Conservation (phyloP, 2,888 invertebrate genomes). For the Trilocha varians region DNA sequence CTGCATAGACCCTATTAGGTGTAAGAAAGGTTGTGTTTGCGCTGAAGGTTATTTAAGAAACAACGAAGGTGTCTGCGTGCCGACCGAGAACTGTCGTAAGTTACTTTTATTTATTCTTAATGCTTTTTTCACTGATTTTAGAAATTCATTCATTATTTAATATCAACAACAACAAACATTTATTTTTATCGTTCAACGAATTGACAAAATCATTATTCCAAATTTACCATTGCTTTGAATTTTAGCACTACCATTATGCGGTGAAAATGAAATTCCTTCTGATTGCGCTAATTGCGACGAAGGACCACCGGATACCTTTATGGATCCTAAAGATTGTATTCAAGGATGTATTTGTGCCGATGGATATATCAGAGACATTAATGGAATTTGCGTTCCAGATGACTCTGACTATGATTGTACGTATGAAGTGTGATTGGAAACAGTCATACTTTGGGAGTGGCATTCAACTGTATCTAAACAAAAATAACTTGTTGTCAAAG, state of each 20-base stretch:
- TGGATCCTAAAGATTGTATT: slow-evolving; percentile 2
- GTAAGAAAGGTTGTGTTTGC: slow-evolving; percentile 11
- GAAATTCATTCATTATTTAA: too few relatives aligned
- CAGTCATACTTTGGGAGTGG: too few relatives aligned
- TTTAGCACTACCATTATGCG: slow-evolving; percentile 6
- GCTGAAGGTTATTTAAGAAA: slow-evolving; percentile 5
- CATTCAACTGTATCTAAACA: too few relatives aligned
- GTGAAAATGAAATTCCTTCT: slow-evolving; percentile 2
- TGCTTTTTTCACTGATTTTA: too few relatives aligned
- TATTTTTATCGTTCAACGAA: too few relatives aligned
- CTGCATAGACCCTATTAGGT: slow-evolving; percentile 21
- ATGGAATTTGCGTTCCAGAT: slow-evolving; percentile 3
- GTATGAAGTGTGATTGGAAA: neutral
- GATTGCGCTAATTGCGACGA: slow-evolving; percentile 3
- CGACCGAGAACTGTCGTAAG: slow-evolving; percentile 25
- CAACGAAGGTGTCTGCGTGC: slow-evolving; percentile 23
- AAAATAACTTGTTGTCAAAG: too few relatives aligned
- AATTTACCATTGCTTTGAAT: too few relatives aligned
- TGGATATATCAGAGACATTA: slow-evolving; percentile 1
- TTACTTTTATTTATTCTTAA: too few relatives aligned
- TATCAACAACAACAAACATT: too few relatives aligned
- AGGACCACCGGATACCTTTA: neutral
- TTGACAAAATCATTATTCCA: too few relatives aligned
- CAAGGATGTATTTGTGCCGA: slow-evolving; percentile 7
- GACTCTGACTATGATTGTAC: neutral